Conservation (phyloP, 2,113 vertebrate species). For the Equus przewalskii region DNA sequence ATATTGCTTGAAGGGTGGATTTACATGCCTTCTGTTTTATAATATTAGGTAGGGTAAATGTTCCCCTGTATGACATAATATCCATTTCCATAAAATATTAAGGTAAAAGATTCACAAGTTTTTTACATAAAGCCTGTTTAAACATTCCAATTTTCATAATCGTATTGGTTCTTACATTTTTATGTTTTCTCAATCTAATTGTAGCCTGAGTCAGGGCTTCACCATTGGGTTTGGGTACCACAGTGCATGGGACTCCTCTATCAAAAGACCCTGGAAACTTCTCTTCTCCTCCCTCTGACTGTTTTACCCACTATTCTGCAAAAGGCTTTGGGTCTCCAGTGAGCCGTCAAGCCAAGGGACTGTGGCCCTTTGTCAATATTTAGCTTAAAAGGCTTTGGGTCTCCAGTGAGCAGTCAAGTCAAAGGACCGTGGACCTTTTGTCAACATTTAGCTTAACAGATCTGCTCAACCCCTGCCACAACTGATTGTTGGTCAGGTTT, state of each 20-base stretch:
- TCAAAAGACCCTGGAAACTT: neutral
- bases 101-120: too few relatives aligned
- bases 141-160: too few relatives aligned
- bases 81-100: too few relatives aligned
- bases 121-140: too few relatives aligned
- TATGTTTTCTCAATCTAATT: too few relatives aligned
- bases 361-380: too few relatives aligned
- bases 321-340: neutral
- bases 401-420: too few relatives aligned
- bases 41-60: too few relatives aligned
- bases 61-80: too few relatives aligned
- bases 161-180: too few relatives aligned
- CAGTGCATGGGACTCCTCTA: neutral
- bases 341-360: neutral
- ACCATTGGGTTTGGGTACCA: neutral
- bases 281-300: neutral
- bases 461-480: neutral
- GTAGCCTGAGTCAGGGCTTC: neutral
- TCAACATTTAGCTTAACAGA: neutral
- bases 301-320: neutral
- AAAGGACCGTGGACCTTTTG: neutral
- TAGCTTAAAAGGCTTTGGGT: too few relatives aligned
- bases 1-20: neutral
- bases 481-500: neutral
- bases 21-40: neutral